Evolutionary conservation across 1,140 invertebrate genomes (phyloP).

Genomic region (Archivesica marissinica): DNA sequence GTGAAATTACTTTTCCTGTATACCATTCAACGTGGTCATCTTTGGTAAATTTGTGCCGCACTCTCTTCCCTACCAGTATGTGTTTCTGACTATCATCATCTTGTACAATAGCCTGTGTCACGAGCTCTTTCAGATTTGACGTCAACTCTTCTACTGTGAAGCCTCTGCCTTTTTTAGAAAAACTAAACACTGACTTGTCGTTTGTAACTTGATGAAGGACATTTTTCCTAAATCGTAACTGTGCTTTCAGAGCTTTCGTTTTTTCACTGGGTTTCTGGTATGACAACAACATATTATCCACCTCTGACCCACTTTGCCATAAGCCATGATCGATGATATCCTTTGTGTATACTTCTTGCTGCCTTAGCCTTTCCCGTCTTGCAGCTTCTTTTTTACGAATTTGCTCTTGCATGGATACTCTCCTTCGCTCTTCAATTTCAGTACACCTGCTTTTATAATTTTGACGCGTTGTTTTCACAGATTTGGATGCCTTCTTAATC

Average conservation of each 20-base stretch:
- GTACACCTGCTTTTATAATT: constrained; percentile 10
- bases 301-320: constrained; percentile 26
- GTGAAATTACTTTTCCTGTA: constrained; percentile 38
- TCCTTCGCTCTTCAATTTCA: constrained; percentile 28
- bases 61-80: constrained; percentile 32
- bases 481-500: constrained; percentile 20
- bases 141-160: constrained; percentile 34
- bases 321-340: constrained; percentile 39
- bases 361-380: constrained; percentile 15
- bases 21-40: constrained; percentile 27
- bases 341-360: constrained; percentile 21
- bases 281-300: constrained; percentile 14
- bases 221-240: constrained; percentile 41
- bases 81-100: constrained; percentile 35
- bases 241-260: constrained; percentile 24
- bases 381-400: constrained; percentile 24
- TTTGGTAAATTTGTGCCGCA: constrained; percentile 21
- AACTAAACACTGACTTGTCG: not conserved
- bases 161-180: constrained; percentile 20
- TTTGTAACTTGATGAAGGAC: constrained; percentile 14
- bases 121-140: constrained; percentile 39
- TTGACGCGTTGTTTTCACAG: constrained; percentile 31
- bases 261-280: constrained; percentile 22
- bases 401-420: constrained; percentile 22
- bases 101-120: constrained; percentile 42